Evolutionary conservation across 2,888 invertebrate genomes (phyloP).

Genomic region (Candidula unifasciata): DNA sequence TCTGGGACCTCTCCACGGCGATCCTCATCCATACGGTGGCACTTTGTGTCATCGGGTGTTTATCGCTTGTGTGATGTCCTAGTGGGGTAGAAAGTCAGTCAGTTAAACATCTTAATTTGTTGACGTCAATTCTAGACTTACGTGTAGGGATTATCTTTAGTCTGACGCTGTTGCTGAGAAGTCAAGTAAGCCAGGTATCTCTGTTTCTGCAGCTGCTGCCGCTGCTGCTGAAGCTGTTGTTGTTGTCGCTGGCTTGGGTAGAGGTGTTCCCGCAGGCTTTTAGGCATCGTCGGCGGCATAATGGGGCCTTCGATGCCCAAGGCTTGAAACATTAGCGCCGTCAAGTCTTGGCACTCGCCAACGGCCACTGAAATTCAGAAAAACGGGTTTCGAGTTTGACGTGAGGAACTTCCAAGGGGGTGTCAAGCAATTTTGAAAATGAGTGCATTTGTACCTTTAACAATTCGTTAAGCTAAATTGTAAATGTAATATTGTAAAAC

Average conservation of each 20-base stretch:
- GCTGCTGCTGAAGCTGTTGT: not conserved
- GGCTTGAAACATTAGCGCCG: constrained; percentile 32
- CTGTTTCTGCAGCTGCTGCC: constrained; percentile 14
- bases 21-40: no score
- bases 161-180: not conserved
- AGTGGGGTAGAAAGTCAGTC: no score
- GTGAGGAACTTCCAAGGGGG: no score
- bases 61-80: no score
- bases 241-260: constrained; percentile 30
- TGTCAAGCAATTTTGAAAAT: no score
- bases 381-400: no score
- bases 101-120: no score
- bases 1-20: not conserved
- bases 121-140: not conserved
- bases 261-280: constrained; percentile 25
- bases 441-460: no score
- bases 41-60: no score
- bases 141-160: constrained; percentile 33
- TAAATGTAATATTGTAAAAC: no score
- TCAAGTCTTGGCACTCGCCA: constrained; percentile 17
- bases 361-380: not conserved
- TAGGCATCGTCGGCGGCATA: constrained; percentile 32
- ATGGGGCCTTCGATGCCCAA: constrained; percentile 31
- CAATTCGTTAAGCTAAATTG: no score
- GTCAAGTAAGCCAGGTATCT: constrained; percentile 7